Base-by-base conservation (phyloP, 2,888 invertebrate species). In the Venusia cambrica region DNA sequence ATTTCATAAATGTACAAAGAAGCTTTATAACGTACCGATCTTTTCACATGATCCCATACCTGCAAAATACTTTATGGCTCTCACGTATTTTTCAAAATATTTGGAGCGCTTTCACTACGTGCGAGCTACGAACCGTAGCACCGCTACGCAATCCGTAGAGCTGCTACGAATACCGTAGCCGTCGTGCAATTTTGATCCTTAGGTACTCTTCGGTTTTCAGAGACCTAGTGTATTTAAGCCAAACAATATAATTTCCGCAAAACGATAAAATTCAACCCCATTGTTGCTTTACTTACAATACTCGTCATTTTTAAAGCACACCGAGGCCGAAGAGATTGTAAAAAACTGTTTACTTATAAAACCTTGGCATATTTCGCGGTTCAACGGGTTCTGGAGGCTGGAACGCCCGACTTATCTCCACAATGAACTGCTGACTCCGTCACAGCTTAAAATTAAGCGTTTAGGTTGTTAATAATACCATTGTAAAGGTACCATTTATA, bases 371-470 rank as follows among this genome's bases (percentile, higher is more conserved):
- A 48, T 48, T 27, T 32, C 14, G 27, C 12, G n/a, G 38, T 11
- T 35, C 22, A 14, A 28, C 10, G 34, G 11, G 19, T 36, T 26
- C 42, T 28, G 38, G 34, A 44, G 46, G 11, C 25, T 14, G 21
- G 29, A 29, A 39, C 34, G 19, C 40, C 44, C 34, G 41, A 48
- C 31, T 52, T 52, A 53, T 51, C 50, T 43, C 29, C 14, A 41
- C 38, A 42, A 38, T 45, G 29, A 28, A 49, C 52, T 39, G 31
- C 36, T 25, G 19, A 18, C 4, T 12, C 15, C 9, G 30, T 4
- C 14, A 30, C 25, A 30, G 10, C 16, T 28, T 18, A 13, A 2
- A 1, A n/a, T 11, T 9, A 15, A 17, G 19, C 13, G n/a, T n/a
- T n/a, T 35, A 9, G 11, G 8, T n/a, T n/a, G n/a, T n/a, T n/a